phyloP scores from a whole-genome alignment of 1,140 invertebrate genomes.

The Luehdorfia chinensis region DNA sequence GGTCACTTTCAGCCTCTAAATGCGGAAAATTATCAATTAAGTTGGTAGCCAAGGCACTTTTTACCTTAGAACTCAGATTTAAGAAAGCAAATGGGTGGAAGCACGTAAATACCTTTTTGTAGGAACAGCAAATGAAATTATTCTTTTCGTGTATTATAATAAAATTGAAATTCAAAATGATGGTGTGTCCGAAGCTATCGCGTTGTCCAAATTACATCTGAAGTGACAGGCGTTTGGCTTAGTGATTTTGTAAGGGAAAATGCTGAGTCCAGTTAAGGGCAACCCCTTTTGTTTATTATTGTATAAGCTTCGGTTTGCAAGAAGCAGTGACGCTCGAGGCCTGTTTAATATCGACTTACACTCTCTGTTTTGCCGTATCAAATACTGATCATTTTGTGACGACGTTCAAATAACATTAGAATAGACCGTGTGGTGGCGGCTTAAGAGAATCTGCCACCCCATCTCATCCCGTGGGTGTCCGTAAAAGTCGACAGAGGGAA shows the following conservation, averaged over 20 bases:
- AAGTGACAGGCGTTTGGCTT: conserved; percentile 45
- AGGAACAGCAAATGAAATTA: conserved; percentile 16
- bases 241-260: conserved; percentile 44
- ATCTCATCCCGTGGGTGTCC: too few relatives aligned
- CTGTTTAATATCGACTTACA: conserved; percentile 7
- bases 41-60: conserved; percentile 17
- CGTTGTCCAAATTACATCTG: conserved; percentile 35
- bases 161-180: conserved; percentile 16
- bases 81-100: conserved; percentile 18
- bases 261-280: conserved; percentile 27
- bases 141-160: conserved; percentile 16
- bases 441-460: too few relatives aligned
- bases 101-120: background rate
- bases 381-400: too few relatives aligned
- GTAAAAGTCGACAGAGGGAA: too few relatives aligned
- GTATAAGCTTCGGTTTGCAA: conserved; percentile 24
- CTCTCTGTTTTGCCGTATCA: too few relatives aligned
- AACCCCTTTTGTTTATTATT: conserved; percentile 38
- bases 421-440: too few relatives aligned
- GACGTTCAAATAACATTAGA: too few relatives aligned
- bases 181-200: conserved; percentile 27
- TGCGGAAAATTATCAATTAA: conserved; percentile 43
- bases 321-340: too few relatives aligned
- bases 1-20: conserved; percentile 55
- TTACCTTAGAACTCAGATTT: conserved; percentile 14